Evolutionary conservation across 2,797 vertebrate species (phyloP).

Genomic region (Limnodromus scolopaceus): DNA sequence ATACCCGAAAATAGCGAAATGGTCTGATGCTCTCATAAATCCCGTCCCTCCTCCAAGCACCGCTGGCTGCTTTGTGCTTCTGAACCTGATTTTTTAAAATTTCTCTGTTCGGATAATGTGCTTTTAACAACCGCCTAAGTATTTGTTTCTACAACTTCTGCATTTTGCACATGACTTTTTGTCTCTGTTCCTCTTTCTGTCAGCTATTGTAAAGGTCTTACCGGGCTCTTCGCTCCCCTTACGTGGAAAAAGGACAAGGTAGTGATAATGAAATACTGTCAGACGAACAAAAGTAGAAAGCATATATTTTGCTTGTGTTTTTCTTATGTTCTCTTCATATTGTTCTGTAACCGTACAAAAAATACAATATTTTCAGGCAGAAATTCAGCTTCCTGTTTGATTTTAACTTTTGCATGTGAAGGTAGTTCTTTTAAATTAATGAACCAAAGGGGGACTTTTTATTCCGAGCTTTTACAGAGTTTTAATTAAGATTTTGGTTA

Average conservation of each 20-base stretch:
- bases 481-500: background rate
- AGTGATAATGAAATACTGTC: background rate
- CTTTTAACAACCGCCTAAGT: background rate
- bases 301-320: background rate
- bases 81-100: fast-evolving
- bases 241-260: background rate
- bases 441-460: background rate
- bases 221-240: background rate
- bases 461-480: background rate
- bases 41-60: fast-evolving
- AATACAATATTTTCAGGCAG: background rate
- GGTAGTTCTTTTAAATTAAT: background rate
- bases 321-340: fast-evolving
- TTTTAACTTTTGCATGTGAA: background rate
- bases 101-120: fast-evolving
- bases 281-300: background rate
- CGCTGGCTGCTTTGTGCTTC: fast-evolving
- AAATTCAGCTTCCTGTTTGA: background rate
- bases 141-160: background rate
- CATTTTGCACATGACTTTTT: background rate
- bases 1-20: fast-evolving
- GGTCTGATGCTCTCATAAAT: fast-evolving
- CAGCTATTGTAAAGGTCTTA: background rate
- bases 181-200: background rate
- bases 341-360: background rate